A percentile compares a stretch with the other conserved stretches of the same genome.
Evolutionary conservation across 2,888 invertebrate species (phyloP).

Genomic region (Scrobipalpa costella): DNA sequence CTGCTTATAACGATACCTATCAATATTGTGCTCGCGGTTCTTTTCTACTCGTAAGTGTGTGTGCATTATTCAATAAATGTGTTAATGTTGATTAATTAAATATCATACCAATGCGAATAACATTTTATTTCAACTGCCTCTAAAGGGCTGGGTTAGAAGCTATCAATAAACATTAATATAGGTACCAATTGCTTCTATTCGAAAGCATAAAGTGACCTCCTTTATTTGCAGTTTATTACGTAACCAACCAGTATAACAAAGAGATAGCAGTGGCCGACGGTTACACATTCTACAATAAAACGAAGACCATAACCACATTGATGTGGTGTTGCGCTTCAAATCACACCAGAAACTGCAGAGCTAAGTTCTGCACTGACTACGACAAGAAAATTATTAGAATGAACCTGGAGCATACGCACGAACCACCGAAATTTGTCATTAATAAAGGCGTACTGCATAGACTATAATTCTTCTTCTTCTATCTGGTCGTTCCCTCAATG

Average conservation of each 20-base stretch:
- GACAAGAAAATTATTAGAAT: not conserved
- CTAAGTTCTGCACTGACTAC: not conserved
- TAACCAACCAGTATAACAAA: conserved; percentile 35
- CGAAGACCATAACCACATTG: conserved; percentile 18
- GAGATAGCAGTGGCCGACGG: conserved; percentile 36
- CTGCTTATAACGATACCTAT: no score
- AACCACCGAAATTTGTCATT: not conserved
- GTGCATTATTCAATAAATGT: no score
- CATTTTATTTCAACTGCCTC: no score
- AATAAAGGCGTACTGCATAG: not conserved
- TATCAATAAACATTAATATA: no score
- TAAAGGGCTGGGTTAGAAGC: no score
- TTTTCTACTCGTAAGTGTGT: no score
- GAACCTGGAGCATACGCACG: not conserved
- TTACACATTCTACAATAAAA: conserved; percentile 36
- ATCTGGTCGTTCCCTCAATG: no score
- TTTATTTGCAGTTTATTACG: conserved; percentile 28
- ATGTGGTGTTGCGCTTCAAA: conserved; percentile 35
- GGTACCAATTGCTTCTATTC: not conserved
- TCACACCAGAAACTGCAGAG: not conserved
- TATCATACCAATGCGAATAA: no score
- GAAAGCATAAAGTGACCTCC: not conserved
- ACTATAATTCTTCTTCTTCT: no score
- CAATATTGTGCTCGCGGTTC: no score
- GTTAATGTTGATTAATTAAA: no score